These are phyloP conservation scores for Actinernus sp. DNA, from an alignment of 92 coral and sea anemone species.

Conservation along the genomic window DNA sequence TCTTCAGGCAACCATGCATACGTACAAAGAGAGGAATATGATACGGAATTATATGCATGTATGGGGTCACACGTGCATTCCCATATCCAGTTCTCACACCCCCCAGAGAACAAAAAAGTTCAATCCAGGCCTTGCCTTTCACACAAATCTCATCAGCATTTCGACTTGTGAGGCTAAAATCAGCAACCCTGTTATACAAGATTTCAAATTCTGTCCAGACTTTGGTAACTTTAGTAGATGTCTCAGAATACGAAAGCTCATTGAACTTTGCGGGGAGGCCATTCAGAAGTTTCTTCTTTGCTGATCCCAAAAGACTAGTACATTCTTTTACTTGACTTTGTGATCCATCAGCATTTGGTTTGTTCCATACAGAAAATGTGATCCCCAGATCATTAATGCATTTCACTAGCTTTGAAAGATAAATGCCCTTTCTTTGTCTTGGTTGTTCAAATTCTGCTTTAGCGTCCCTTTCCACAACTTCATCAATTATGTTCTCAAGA, in stretches of 20 bases:
- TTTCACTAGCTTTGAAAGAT: slow-evolving; percentile 12
- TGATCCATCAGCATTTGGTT: slow-evolving; percentile 67
- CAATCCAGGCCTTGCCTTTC: slow-evolving; percentile 45
- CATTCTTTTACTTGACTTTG: slow-evolving; percentile 41
- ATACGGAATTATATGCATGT: background rate
- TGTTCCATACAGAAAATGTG: slow-evolving; percentile 40
- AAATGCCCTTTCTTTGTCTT: slow-evolving; percentile 1
- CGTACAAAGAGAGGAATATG: background rate
- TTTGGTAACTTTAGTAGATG: slow-evolving; percentile 37
- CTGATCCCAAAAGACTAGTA: slow-evolving; percentile 55
- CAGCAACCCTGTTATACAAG: slow-evolving; percentile 24
- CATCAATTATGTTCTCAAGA: too few relatives aligned
- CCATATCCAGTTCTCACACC: slow-evolving; percentile 44
- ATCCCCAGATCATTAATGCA: slow-evolving; percentile 32
- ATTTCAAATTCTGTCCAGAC: slow-evolving; percentile 44
- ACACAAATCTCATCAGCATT: slow-evolving; percentile 19
- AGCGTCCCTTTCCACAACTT: slow-evolving; percentile 50
- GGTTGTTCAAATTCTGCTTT: slow-evolving; percentile 24
- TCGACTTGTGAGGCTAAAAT: slow-evolving; percentile 27
- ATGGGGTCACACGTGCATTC: slow-evolving; percentile 23
- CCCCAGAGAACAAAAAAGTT: slow-evolving; percentile 51
- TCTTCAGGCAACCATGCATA: background rate
- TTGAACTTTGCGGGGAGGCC: slow-evolving; percentile 34
- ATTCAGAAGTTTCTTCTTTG: slow-evolving; percentile 43
- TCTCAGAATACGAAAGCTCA: slow-evolving; percentile 38